A percentile compares a stretch with the other conserved stretches of the same genome.
These are phyloP conservation scores for Scotopteryx bipunctaria DNA, from an alignment of 2,888 invertebrate species.

Conservation along the genomic window DNA sequence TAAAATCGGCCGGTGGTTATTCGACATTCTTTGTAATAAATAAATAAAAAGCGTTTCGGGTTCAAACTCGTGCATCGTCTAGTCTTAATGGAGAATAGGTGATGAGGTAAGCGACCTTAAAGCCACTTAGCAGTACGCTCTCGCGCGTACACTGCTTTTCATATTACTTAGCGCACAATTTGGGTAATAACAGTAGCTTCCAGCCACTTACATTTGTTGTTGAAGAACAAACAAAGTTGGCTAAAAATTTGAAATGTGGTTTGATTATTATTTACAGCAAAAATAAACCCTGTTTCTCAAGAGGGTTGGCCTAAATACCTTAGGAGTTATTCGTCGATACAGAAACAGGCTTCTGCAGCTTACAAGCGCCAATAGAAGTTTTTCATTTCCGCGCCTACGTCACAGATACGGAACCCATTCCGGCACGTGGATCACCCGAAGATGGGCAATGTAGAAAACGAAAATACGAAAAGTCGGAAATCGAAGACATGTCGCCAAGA, in stretches of 20 bases:
- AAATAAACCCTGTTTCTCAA: slow-evolving; percentile 3
- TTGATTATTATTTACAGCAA: not conserved
- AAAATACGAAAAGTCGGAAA: slow-evolving; percentile 53
- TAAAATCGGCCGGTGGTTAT: slow-evolving; percentile 32
- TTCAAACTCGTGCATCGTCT: slow-evolving; percentile 53
- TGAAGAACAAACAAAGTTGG: no score
- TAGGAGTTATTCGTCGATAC: slow-evolving; percentile 44
- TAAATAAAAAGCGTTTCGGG: slow-evolving; percentile 52
- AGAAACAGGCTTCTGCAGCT: slow-evolving; percentile 47
- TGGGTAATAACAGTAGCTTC: slow-evolving; percentile 52
- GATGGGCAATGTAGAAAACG: slow-evolving; percentile 50
- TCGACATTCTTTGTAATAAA: slow-evolving; percentile 45
- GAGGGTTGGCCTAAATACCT: slow-evolving; percentile 25
- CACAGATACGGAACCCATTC: slow-evolving; percentile 64
- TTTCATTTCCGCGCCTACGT: slow-evolving; percentile 72
- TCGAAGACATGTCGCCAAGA: slow-evolving; percentile 47
- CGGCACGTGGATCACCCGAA: slow-evolving; percentile 59
- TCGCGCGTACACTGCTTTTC: slow-evolving; percentile 64
- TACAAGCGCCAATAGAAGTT: slow-evolving; percentile 59
- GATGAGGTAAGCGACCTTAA: slow-evolving; percentile 81
- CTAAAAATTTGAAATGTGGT: no score
- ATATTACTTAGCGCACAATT: slow-evolving; percentile 73
- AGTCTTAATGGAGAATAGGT: slow-evolving; percentile 47
- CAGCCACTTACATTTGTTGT: no score
- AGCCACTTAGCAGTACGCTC: slow-evolving; percentile 76